Evolutionary conservation across 64 coral and sea anemone genomes (phyloP), one percentile per base, ranked within the genome.

Genomic region (Hydrozoanthus tunicans): DNA sequence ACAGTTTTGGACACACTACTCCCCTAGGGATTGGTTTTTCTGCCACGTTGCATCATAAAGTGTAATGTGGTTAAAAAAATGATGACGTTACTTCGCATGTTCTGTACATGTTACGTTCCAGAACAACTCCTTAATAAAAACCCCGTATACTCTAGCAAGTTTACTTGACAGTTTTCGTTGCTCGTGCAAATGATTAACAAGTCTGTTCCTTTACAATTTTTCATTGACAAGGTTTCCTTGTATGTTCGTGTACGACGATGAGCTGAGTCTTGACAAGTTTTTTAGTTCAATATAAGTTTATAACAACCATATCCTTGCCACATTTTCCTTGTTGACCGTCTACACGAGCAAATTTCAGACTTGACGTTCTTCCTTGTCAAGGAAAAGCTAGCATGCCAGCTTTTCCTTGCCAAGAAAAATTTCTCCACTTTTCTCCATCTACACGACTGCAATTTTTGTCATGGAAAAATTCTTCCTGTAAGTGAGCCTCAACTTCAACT

Each of bases 11-110:
- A 58, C 54, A 58, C 11, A 8, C 15, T n/a, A 17, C 77, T n/a
- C 77, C 77, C 77, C 51, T 14, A 7, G 77, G 51, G 76, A 15
- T 79, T 56, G 7, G 4, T 79, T 55, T 52, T 79, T 54, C 14
- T 13, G 77, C 77, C 77, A 79, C 77, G 77, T 79, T 79, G 77
- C 77, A 79, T 79, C 55, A 79, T 15, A 56, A n/a, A 20, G 14
- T 55, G 75, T 77, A 4, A 53, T 11, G 32, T 53, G 43, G 74
- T 54, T 15, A 43, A 77, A 77, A 77, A 5, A 15, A 15, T 53
- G 77, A 79, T 79, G 77, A 79, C 77, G 77, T 58, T 6, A 43
- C 32, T 56, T 0, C 17, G 15, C 12, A 65, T 15, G 12, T 11
- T 4, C 63, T 65, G 4, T 65, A 7, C 4, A 14, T 64, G 4